These are phyloP conservation scores for Polypterus bichir DNA, from an alignment of 2,113 vertebrate species.

Conservation along the genomic window DNA sequence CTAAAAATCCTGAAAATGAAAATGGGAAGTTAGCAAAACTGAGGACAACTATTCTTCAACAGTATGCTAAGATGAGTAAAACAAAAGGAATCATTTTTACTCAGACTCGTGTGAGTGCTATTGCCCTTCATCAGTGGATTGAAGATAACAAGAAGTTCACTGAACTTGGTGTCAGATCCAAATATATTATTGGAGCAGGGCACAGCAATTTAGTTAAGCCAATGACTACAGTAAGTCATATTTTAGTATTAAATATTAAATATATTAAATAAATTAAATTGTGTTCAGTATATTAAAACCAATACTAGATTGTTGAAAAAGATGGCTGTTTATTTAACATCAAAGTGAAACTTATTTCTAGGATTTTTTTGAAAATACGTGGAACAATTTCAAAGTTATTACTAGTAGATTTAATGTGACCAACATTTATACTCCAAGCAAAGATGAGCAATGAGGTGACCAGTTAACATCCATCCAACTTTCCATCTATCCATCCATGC, in stretches of 20 bases:
- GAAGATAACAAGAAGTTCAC: conserved; percentile 75
- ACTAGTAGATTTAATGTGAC: no score
- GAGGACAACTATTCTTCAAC: conserved; percentile 56
- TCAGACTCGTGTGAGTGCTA: conserved; percentile 75
- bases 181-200: conserved; percentile 77
- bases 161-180: conserved; percentile 63
- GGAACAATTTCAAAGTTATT: no score
- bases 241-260: background rate
- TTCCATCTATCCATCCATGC: no score
- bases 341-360: no score
- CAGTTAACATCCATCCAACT: no score
- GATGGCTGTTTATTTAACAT: no score
- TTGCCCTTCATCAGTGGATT: conserved; percentile 77
- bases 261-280: no score
- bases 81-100: conserved; percentile 89
- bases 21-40: conserved; percentile 68
- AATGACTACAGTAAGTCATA: conserved; percentile 74
- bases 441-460: no score
- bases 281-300: no score
- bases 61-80: conserved; percentile 56
- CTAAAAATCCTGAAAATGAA: conserved; percentile 59
- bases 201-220: conserved; percentile 77
- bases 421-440: no score
- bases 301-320: no score
- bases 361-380: no score